Evolutionary conservation across 2,888 invertebrate genomes (phyloP).

Genomic region (Heterodera filipjevi): DNA sequence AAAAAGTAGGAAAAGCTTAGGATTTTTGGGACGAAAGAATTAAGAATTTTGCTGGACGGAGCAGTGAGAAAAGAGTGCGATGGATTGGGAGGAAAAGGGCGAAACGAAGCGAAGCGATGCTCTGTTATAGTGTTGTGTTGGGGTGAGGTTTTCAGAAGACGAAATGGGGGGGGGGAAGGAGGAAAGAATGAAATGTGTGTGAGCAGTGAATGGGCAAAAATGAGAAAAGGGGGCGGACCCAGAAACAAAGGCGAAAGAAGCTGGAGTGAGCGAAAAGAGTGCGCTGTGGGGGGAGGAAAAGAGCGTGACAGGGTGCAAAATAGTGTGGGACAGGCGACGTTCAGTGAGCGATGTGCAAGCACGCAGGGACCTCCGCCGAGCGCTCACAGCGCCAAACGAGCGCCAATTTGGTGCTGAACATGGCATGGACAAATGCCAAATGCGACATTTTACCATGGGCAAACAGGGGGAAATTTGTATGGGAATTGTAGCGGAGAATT

Average conservation of each 20-base stretch:
- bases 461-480: not conserved
- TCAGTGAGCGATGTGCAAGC: conserved; percentile 9
- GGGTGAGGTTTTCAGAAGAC: no score
- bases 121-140: no score
- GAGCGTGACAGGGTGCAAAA: not conserved
- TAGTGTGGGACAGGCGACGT: not conserved
- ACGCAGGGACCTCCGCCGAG: conserved; percentile 30
- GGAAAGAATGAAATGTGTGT: not conserved
- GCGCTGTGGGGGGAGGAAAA: not conserved
- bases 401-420: not conserved
- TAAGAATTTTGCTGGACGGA: no score
- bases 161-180: no score
- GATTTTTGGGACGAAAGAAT: no score
- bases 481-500: not conserved
- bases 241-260: not conserved
- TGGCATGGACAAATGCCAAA: not conserved
- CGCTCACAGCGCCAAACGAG: conserved; percentile 4
- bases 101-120: no score
- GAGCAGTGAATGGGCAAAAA: not conserved
- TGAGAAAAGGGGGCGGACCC: not conserved
- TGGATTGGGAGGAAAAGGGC: no score
- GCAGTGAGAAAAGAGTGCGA: no score
- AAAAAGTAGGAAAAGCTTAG: no score
- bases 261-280: not conserved
- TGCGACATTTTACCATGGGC: not conserved